These are phyloP conservation scores for Slavum lentiscoides DNA, from an alignment of 2,888 invertebrate genomes.

Conservation along the genomic window DNA sequence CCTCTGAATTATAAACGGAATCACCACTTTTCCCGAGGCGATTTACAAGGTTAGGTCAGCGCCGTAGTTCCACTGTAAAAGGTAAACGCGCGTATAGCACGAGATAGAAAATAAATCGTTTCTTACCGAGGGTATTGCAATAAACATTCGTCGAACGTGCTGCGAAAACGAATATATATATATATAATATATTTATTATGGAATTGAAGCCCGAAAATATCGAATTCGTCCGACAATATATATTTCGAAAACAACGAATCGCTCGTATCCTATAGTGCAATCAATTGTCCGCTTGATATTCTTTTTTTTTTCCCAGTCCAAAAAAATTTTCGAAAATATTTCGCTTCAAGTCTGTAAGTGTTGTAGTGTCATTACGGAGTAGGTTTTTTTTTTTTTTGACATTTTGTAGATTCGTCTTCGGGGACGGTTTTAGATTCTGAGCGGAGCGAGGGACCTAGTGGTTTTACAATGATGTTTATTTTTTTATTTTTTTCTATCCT, in stretches of 20 bases:
- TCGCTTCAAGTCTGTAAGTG: too few species aligned
- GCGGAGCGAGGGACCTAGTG: too few species aligned
- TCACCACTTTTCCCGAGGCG: conserved; percentile 29
- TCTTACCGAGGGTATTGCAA: background rate
- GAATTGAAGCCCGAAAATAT: background rate
- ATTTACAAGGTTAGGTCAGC: conserved; percentile 7
- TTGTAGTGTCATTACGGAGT: background rate
- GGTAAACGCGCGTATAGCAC: background rate
- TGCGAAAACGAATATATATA: conserved; percentile 28
- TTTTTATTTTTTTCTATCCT: too few species aligned
- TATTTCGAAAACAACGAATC: too few species aligned
- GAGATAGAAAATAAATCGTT: conserved; percentile 44
- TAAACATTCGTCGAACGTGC: conserved; percentile 38
- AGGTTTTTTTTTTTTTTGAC: conserved; percentile 1
- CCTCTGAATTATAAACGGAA: conserved; percentile 36
- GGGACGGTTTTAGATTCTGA: too few species aligned
- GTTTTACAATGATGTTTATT: too few species aligned
- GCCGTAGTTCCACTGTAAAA: background rate
- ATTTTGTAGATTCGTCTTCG: too few species aligned
- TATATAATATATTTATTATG: too few species aligned
- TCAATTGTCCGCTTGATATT: too few species aligned
- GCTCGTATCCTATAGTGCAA: too few species aligned
- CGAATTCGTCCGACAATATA: background rate
- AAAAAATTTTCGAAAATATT: too few species aligned
- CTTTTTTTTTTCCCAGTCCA: too few species aligned